Evolutionary conservation across 2,113 vertebrate species (phyloP), one percentile per base, ranked within the genome.

Genomic region (Menidia beryllina): DNA sequence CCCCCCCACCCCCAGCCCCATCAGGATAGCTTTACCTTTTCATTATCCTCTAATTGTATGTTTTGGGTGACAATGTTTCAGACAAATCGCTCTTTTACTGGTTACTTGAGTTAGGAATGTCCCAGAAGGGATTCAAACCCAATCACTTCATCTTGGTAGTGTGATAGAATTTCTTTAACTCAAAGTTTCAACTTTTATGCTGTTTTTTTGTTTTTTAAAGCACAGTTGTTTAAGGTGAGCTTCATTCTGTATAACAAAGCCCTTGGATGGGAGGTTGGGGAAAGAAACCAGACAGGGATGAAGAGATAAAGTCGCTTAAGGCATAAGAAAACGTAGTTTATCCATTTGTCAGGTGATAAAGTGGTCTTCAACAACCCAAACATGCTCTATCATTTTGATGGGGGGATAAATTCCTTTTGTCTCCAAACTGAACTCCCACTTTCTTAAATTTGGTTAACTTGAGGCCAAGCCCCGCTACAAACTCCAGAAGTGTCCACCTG

Each of bases 21-120:
- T 10, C 39, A 26, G 3, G n/a, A 49, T 23, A 26, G 23, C 53
- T 60, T 78, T 77, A 68, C 41, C 41, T 7, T 45, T 58, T 66
- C 26, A 86, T 81, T 81, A 78, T 83, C 66, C 25, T 72, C 51
- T 58, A 14, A 45, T 11, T 51, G 52, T 48, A 39, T 4, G 41
- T 17, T 49, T 36, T 20, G 17, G 27, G 26, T 36, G 47, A 59
- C 55, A 26, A 10, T 24, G 20, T 45, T 69, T 77, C 36, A 38
- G 1, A 47, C 24, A 63, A 25, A 5, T n/a, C 7, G 30, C 17
- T 63, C 20, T 48, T 38, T 51, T 63, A 11, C 49, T 38, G 48
- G 61, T n/a, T 45, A 21, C 34, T 38, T 48, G 1, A n/a, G 15
- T 51, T 39, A 64, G 24, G 39, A 51, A 52, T 45, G 17, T 19